phyloP scores from a whole-genome alignment of 2,888 invertebrate species.

The Polietes domitor region DNA sequence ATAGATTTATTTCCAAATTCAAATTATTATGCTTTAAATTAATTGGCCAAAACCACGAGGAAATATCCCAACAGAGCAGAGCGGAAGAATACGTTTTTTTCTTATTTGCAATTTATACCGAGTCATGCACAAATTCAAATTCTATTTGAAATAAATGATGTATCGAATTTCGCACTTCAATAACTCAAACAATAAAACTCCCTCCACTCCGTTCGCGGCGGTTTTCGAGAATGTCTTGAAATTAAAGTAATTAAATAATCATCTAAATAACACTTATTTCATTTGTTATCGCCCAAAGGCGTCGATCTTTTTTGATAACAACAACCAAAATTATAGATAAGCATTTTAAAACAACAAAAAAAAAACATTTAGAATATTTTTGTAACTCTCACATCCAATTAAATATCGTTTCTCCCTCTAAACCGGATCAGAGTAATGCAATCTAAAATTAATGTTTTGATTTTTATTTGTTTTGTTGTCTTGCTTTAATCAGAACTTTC shows the following conservation, averaged over 20 bases:
- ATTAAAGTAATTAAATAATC: conserved; percentile 16
- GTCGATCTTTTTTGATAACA: too few relatives aligned
- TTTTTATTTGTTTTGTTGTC: background rate
- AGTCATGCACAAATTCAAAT: background rate
- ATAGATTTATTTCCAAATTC: background rate
- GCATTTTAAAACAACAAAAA: background rate
- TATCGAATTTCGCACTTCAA: conserved; percentile 21
- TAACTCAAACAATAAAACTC: background rate
- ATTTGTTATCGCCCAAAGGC: too few relatives aligned
- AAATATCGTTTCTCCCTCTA: background rate
- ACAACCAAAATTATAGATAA: too few relatives aligned
- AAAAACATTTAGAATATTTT: background rate
- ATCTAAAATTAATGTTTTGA: background rate
- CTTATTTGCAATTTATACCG: background rate
- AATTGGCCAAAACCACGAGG: conserved; percentile 9
- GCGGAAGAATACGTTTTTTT: conserved; percentile 3
- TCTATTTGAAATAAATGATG: conserved; percentile 19
- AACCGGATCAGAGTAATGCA: conserved; percentile 27
- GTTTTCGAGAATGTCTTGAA: background rate
- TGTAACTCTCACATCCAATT: background rate
- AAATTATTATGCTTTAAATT: conserved; percentile 2
- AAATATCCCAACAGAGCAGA: conserved; percentile 1
- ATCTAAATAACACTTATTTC: background rate
- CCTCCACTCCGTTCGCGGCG: background rate
- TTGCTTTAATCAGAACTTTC: conserved; percentile 18